A percentile compares a stretch with the other conserved stretches of the same genome.
Conservation (phyloP, 2,113 vertebrate species). For the Corythoichthys intestinalis region DNA sequence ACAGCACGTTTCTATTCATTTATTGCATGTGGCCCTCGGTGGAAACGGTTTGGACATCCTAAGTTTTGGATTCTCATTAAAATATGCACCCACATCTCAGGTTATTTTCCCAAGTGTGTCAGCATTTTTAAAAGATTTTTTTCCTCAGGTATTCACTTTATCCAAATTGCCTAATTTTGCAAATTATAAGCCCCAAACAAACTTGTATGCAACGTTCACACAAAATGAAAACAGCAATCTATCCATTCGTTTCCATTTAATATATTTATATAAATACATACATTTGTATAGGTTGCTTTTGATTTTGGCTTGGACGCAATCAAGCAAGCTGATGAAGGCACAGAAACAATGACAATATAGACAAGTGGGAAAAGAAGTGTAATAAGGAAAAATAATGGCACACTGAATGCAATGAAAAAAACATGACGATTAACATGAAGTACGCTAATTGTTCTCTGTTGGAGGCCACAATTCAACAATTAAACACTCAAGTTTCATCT, state of each 20-base stretch:
- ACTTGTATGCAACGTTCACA: constrained; percentile 5
- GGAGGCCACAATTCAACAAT: constrained; percentile 11
- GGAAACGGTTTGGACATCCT: no score
- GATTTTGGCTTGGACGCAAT: constrained; percentile 68
- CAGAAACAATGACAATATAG: constrained; percentile 20
- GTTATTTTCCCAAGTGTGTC: no score
- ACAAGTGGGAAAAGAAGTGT: constrained; percentile 11
- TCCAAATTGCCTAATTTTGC: not conserved
- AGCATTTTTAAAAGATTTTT: no score
- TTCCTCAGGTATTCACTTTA: not conserved
- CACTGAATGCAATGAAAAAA: not conserved
- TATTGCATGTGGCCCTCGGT: no score
- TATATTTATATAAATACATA: constrained; percentile 69
- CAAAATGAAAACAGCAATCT: not conserved
- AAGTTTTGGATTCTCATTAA: no score
- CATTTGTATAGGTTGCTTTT: constrained; percentile 69
- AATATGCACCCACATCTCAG: no score
- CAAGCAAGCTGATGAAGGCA: constrained; percentile 57
- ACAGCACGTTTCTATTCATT: no score
- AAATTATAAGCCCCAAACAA: not conserved
- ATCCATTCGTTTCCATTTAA: constrained; percentile 59
- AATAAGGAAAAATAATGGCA: not conserved
- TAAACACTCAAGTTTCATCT: constrained; percentile 8
- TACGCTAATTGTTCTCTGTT: not conserved
- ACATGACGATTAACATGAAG: not conserved